Evolutionary conservation across 2,888 invertebrate species (phyloP), one percentile per base, ranked within the genome.

Genomic region (Trisateles emortualis): DNA sequence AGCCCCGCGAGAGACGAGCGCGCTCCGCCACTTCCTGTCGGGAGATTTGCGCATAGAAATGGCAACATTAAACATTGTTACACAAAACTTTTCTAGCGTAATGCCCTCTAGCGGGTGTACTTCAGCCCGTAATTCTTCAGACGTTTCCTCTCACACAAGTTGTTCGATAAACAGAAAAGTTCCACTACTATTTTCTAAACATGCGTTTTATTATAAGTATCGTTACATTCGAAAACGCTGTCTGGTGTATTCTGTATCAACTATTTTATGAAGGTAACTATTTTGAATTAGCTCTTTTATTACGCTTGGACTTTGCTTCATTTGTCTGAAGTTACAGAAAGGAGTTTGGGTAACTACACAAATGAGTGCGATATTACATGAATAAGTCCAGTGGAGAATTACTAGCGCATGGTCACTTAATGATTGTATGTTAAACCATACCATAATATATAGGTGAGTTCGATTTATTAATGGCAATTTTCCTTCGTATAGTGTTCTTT

Each of bases 51-150:
- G 92, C 92, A 92, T 92, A 92, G 82, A 90, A 92, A 92, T 91
- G 88, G 90, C 90, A 87, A 83, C 86, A 92, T 92, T 92, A 92
- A 72, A 82, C 81, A 90, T 92, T 92, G 90, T 92, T 88, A 89
- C 79, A 79, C 82, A 83, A 91, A 92, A 92, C 85, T 92, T 92
- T 88, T 76, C 75, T 78, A 80, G 84, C 81, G 76, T 86, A 88
- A 88, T 89, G 83, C 87, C 81, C 87, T 86, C 82, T 79, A 80
- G 77, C 78, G 71, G 75, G 74, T 78, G 81, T 84, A 84, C 86
- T 87, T 84, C 84, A 85, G 73, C 75, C 76, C 75, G 81, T 83
- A 83, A 82, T 85, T 84, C 82, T 76, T 76, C 69, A 74, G 78
- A 69, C 75, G 78, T 71, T 85, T 86, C 86, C 86, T 80, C 73